A percentile compares a stretch with the other conserved stretches of the same genome.
These are phyloP conservation scores for Elysia crispata DNA, from an alignment of 2,888 invertebrate genomes.

Conservation along the genomic window DNA sequence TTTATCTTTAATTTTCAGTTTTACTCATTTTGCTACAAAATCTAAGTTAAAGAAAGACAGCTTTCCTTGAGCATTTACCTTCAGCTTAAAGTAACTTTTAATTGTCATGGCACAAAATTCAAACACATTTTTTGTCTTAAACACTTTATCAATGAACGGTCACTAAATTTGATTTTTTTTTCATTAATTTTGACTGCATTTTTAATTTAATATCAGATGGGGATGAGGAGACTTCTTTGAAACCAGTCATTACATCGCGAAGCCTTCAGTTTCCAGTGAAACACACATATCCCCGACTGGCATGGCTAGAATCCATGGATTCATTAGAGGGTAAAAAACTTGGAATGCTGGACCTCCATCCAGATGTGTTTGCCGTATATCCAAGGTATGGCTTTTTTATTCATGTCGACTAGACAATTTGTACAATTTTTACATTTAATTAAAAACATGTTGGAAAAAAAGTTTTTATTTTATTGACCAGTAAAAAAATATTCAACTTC, in stretches of 20 bases:
- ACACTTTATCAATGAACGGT: too few species aligned
- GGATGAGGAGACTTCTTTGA: neutral
- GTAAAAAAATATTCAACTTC: too few species aligned
- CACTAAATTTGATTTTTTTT: neutral
- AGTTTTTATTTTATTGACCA: too few species aligned
- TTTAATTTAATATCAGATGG: neutral
- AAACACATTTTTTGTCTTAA: too few species aligned
- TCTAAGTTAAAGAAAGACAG: too few species aligned
- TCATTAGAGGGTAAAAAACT: conserved; percentile 77
- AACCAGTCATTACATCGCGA: conserved; percentile 70
- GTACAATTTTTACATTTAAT: too few species aligned
- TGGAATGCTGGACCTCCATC: conserved; percentile 93
- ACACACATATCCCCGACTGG: conserved; percentile 69
- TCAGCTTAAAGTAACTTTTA: too few species aligned
- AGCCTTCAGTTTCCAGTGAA: conserved; percentile 62
- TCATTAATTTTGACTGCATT: neutral
- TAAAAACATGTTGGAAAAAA: too few species aligned
- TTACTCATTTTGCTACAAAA: too few species aligned
- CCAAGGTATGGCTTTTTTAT: conserved; percentile 81
- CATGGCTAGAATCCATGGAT: conserved; percentile 76
- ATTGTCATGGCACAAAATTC: too few species aligned
- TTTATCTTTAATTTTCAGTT: too few species aligned
- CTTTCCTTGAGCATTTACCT: too few species aligned
- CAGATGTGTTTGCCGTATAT: conserved; percentile 88
- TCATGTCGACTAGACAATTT: neutral